Base-by-base conservation (phyloP, 2,113 vertebrate species). In the Mirza zaza region DNA sequence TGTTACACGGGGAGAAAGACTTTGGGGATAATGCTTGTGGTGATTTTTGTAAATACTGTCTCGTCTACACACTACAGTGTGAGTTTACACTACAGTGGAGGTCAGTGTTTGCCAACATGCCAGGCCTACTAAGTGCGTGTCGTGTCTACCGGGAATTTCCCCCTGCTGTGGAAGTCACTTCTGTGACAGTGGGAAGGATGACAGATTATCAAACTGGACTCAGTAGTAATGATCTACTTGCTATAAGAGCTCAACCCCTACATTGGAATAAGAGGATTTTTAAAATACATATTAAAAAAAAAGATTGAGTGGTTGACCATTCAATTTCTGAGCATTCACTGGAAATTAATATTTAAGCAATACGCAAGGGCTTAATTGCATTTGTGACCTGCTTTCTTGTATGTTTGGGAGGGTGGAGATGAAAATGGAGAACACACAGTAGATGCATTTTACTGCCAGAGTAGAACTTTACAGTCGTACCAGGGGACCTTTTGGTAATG, bases 401-500 rank as follows among this genome's bases (percentile, higher is more conserved):
- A 39, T 85, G 70, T 97, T 88, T 57, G 97, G 90, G 97, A 96
- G 96, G 94, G 80, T 68, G 80, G 34, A 84, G 85, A 87, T 23
- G 93, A 79, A 97, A 97, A 90, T 93, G 73, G 94, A 96, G 90
- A 97, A 93, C 91, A 87, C 97, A 91, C 92, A 97, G 97, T 98
- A 97, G 97, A 97, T 97, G 98, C 97, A 89, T 98, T 98, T 98
- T 98, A 96, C 97, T 98, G 98, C 98, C 98, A 97, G 97, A 98
- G 97, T 98, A 97, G 98, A 98, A 98, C 98, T 98, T 98, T 96
- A 96, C 97, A 96, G 15, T 96, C 94, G 45, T 97, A 91, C 96
- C 98, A 98, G 96, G 98, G 98, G 98, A 98, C 98, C 97, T 98
- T 98, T 97, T 97, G 98, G 98, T 98, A 98, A 98, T 98, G 98